A percentile compares a stretch with the other conserved stretches of the same genome.
These are phyloP conservation scores for Drosophila recens DNA, from an alignment of 2,888 invertebrate species.

Conservation along the genomic window DNA sequence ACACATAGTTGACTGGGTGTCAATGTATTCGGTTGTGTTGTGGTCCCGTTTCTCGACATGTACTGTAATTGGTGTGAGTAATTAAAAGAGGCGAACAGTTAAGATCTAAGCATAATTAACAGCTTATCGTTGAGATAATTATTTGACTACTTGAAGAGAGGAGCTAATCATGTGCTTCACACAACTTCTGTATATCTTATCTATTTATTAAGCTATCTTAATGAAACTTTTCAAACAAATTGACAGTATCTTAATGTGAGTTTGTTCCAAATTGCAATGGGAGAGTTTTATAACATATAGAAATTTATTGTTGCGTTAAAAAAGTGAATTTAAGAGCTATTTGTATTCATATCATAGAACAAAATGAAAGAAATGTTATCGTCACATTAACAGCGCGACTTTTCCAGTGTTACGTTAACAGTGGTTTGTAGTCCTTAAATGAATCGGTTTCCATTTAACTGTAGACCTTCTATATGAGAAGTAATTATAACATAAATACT, in stretches of 20 bases:
- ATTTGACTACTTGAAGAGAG: neutral
- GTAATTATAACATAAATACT: neutral
- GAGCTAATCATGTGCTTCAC: neutral
- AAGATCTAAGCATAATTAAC: slow-evolving; percentile 63
- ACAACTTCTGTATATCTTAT: neutral
- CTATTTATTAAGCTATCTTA: slow-evolving; percentile 1
- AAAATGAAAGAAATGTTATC: neutral
- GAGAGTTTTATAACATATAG: neutral
- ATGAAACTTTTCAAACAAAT: neutral
- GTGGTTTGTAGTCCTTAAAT: too few species aligned
- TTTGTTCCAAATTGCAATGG: neutral
- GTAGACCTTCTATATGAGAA: neutral
- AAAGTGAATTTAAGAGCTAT: too few species aligned
- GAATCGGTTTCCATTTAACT: too few species aligned
- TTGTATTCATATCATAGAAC: too few species aligned
- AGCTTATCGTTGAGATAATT: slow-evolving; percentile 60
- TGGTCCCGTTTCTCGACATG: slow-evolving; percentile 19
- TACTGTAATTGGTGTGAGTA: slow-evolving; percentile 25
- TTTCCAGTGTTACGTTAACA: neutral
- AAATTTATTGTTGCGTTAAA: too few species aligned
- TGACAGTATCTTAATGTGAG: neutral
- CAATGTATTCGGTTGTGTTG: slow-evolving; percentile 24
- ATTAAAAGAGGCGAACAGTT: slow-evolving; percentile 35
- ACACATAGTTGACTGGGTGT: slow-evolving; percentile 21
- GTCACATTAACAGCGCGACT: neutral